A percentile compares a stretch with the other conserved stretches of the same genome.
Evolutionary conservation across 2,797 vertebrate genomes (phyloP).

Genomic region (Apodemus agrarius): DNA sequence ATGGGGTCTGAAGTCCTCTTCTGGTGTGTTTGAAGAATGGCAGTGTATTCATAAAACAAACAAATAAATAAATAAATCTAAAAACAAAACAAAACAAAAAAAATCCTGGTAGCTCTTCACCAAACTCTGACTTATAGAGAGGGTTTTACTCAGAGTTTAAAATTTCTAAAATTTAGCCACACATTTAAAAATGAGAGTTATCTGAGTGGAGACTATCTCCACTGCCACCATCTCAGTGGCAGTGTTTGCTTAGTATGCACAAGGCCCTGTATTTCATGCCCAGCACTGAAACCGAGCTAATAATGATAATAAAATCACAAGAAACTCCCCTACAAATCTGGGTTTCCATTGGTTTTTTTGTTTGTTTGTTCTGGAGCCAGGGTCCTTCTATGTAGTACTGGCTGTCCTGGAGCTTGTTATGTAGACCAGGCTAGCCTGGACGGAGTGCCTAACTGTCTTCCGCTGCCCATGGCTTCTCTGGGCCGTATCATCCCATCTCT

Average conservation of each 20-base stretch:
- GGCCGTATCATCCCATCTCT: background rate
- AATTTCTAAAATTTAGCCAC: background rate
- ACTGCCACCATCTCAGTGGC: background rate
- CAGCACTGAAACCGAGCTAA: background rate
- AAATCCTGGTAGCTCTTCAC: background rate
- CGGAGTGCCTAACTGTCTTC: background rate
- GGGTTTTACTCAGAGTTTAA: background rate
- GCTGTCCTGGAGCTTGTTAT: background rate
- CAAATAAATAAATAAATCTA: background rate
- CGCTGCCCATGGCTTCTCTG: background rate
- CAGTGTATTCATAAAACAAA: no score
- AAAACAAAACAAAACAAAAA: background rate
- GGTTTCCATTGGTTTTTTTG: background rate
- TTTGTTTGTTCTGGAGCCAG: background rate
- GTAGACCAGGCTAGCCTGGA: background rate
- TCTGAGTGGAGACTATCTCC: background rate
- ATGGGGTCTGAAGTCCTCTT: no score
- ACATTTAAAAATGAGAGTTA: background rate
- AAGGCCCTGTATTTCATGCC: background rate
- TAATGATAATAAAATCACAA: background rate
- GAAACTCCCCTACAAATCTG: slow-evolving; percentile 25
- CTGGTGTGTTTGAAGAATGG: no score
- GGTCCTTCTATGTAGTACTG: background rate
- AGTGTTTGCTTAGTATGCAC: background rate
- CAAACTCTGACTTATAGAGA: background rate